phyloP scores from a whole-genome alignment of 2,888 invertebrate species.

The Meteorus cinctellus region DNA sequence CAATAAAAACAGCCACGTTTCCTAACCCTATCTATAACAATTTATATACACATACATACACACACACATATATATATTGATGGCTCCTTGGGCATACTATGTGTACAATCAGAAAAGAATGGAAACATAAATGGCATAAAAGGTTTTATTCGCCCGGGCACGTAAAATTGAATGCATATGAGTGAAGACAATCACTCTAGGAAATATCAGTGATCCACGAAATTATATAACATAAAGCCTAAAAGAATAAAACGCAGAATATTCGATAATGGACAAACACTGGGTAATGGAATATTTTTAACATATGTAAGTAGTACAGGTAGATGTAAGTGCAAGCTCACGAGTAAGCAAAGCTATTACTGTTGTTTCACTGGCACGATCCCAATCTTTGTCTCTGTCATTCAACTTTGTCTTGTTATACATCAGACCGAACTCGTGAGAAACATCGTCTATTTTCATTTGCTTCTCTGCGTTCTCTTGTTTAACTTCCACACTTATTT shows the following conservation, averaged over 20 bases:
- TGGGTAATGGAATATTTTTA: neutral
- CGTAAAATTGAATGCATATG: neutral
- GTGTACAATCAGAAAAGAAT: neutral
- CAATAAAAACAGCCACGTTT: neutral
- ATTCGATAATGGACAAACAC: neutral
- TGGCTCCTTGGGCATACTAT: neutral
- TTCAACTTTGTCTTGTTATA: constrained; percentile 23
- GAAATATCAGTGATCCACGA: neutral
- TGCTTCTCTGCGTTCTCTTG: neutral
- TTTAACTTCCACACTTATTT: neutral
- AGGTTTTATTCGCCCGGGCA: neutral
- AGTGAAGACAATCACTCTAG: neutral
- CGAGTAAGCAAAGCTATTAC: neutral
- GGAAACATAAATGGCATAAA: neutral
- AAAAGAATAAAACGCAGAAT: neutral
- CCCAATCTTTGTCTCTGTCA: constrained; percentile 14
- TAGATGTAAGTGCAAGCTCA: neutral
- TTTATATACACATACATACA: neutral
- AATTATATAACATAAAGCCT: no score
- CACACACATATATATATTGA: neutral
- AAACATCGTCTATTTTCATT: constrained; percentile 38
- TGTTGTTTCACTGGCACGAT: neutral
- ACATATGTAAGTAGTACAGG: neutral
- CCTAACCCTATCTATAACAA: neutral
- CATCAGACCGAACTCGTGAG: neutral